Conservation (phyloP, 2,797 vertebrate species). For the Coregonus suidteri region DNA sequence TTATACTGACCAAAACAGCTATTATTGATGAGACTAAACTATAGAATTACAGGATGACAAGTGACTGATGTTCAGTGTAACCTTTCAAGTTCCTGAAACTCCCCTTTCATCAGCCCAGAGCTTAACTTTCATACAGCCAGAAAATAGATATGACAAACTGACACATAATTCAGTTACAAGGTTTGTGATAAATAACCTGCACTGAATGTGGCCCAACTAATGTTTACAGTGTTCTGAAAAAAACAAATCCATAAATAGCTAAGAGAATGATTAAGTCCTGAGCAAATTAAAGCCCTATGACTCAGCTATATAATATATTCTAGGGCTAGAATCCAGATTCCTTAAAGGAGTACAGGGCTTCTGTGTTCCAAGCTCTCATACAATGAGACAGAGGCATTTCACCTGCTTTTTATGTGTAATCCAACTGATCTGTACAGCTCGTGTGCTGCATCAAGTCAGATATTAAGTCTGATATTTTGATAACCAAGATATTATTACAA, state of each 20-base stretch:
- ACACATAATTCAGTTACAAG: not conserved
- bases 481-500: not conserved
- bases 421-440: too few species aligned
- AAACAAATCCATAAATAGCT: not conserved
- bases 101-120: not conserved
- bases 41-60: not conserved
- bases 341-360: too few species aligned
- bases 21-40: slow-evolving; percentile 1
- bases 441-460: too few species aligned
- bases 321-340: not conserved
- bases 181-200: not conserved
- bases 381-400: too few species aligned
- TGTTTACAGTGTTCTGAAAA: not conserved
- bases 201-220: not conserved
- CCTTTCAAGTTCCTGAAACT: not conserved
- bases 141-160: not conserved
- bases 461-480: too few species aligned
- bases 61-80: slow-evolving; percentile 3
- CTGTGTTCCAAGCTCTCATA: too few species aligned
- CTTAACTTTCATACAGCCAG: not conserved
- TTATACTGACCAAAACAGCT: not conserved
- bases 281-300: not conserved
- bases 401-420: too few species aligned
- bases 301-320: not conserved
- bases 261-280: not conserved